Evolutionary conservation across 1,140 invertebrate species (phyloP), one percentile per base, ranked within the genome.

Genomic region (Ditylenchus dipsaci): DNA sequence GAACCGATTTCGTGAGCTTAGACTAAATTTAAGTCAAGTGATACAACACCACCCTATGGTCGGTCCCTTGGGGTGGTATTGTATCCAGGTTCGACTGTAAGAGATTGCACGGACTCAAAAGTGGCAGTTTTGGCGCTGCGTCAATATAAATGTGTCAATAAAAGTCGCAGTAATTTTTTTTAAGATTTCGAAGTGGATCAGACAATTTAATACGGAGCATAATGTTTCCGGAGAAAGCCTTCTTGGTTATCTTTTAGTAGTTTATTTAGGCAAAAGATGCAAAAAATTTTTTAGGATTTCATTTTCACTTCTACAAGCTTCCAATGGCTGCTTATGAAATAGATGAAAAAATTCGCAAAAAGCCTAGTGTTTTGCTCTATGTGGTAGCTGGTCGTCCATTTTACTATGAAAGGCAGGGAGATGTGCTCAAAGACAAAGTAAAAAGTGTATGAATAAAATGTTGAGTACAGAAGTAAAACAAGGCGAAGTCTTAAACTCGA

Each of bases 101-200:
- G n/a, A n/a, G n/a, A n/a, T n/a, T n/a, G n/a, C n/a, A n/a, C n/a
- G n/a, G n/a, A n/a, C n/a, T n/a, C n/a, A n/a, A n/a, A n/a, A n/a
- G n/a, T n/a, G n/a, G n/a, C n/a, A n/a, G n/a, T n/a, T n/a, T n/a
- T n/a, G n/a, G n/a, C n/a, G n/a, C n/a, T n/a, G n/a, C n/a, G n/a
- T n/a, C n/a, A n/a, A n/a, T n/a, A n/a, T n/a, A n/a, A n/a, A n/a
- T 38, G 33, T 38, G 33, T 38, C 33, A 38, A 38, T 60, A 11
- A 65, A 65, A 5, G 45, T 33, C 9, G 42, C 5, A 30, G 63
- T 13, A 63, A 66, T 21, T 3, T 3, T 26, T 13, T 23, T 17
- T 23, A 19, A 45, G 73, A 68, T 75, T 17, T 58, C 76, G 3
- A 75, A 58, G 11, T 78, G 75, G 75, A n/a, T 75, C 8, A 43